These are phyloP conservation scores for Pithys albifrons DNA, from an alignment of 2,113 vertebrate species.

Conservation along the genomic window DNA sequence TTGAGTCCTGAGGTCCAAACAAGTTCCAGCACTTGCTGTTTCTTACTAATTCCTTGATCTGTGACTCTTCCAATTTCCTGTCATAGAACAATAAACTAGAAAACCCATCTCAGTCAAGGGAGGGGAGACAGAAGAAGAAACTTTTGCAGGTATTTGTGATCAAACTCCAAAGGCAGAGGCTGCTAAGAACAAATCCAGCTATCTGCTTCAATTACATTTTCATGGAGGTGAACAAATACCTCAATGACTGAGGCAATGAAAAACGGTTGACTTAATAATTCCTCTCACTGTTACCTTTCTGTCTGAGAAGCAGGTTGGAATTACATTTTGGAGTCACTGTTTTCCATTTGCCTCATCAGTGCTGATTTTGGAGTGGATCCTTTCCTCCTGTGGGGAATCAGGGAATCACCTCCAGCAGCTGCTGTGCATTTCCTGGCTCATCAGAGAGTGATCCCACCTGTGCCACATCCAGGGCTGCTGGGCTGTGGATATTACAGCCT, in stretches of 20 bases:
- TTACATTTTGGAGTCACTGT: not conserved
- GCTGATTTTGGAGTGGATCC: not conserved
- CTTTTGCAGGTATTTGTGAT: not conserved
- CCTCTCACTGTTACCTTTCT: not conserved
- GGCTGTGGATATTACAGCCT: too few relatives aligned
- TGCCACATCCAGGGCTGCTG: not conserved
- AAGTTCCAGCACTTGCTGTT: not conserved
- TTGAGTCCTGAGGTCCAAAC: not conserved
- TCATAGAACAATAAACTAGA: not conserved
- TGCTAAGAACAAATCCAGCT: not conserved
- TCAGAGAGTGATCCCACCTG: not conserved
- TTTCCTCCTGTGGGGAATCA: not conserved
- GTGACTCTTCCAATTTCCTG: not conserved
- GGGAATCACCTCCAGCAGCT: not conserved
- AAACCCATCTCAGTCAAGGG: not conserved
- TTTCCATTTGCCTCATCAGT: not conserved
- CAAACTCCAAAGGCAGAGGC: not conserved
- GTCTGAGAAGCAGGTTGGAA: not conserved
- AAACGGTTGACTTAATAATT: not conserved
- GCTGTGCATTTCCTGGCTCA: accelerated
- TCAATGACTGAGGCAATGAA: not conserved
- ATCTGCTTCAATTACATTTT: not conserved
- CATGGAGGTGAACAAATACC: not conserved
- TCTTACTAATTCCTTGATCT: not conserved
- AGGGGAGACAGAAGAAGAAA: not conserved